Evolutionary conservation across 1,140 invertebrate species (phyloP).

Genomic region (Leptinotarsa undecemlineata): DNA sequence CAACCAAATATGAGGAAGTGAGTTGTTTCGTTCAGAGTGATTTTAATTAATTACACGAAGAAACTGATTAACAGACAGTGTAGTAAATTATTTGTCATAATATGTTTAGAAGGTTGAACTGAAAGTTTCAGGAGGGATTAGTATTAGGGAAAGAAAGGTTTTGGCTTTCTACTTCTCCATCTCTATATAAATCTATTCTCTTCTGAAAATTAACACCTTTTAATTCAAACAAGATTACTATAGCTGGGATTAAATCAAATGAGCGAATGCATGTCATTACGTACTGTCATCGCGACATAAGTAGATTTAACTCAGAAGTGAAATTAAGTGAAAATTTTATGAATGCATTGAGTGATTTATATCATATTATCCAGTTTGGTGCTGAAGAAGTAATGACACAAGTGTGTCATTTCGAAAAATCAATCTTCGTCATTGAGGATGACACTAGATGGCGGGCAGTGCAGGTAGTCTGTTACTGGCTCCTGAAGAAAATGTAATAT

Average conservation of each 20-base stretch:
- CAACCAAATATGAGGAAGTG: slow-evolving; percentile 17
- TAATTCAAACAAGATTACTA: not conserved
- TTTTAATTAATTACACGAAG: not conserved
- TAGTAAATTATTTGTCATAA: not conserved
- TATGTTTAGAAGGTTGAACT: not conserved
- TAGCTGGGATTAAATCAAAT: not conserved
- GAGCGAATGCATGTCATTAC: too few species aligned
- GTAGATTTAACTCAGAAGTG: too few species aligned
- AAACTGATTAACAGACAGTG: not conserved
- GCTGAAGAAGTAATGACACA: too few species aligned
- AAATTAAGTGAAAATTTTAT: too few species aligned
- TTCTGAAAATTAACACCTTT: not conserved
- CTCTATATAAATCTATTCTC: not conserved
- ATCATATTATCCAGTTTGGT: too few species aligned
- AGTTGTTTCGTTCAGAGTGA: not conserved
- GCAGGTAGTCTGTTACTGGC: too few species aligned
- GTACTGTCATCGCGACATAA: too few species aligned
- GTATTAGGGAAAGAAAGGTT: not conserved
- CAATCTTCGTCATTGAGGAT: too few species aligned
- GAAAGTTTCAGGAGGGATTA: not conserved
- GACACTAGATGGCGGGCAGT: too few species aligned
- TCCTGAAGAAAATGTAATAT: too few species aligned
- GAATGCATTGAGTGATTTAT: too few species aligned
- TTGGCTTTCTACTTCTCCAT: not conserved
- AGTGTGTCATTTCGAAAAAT: too few species aligned